These are phyloP conservation scores for Thoracochromis brauschi DNA, from an alignment of 2,113 vertebrate species.

Conservation along the genomic window DNA sequence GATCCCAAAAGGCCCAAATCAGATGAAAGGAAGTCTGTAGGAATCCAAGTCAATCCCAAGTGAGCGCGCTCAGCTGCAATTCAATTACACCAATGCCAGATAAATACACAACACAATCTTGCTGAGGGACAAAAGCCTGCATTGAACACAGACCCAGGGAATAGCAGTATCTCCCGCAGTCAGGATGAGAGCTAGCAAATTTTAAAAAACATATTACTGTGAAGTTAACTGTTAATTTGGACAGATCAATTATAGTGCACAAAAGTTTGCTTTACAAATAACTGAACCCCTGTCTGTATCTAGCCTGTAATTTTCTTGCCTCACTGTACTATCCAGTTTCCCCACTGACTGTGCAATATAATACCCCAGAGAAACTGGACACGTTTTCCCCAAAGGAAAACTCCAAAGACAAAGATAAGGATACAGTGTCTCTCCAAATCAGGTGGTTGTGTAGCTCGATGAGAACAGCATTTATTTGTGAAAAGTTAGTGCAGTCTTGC, in stretches of 20 bases:
- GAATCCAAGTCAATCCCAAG: slow-evolving; percentile 1
- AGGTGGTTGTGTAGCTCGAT: neutral
- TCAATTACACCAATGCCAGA: slow-evolving; percentile 20
- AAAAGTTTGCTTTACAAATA: slow-evolving; percentile 24
- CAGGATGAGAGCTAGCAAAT: neutral
- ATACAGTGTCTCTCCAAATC: neutral
- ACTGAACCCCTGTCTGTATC: slow-evolving; percentile 6
- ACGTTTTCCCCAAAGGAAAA: neutral
- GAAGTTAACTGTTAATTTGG: slow-evolving; percentile 19
- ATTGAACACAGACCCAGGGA: neutral
- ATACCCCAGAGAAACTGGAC: neutral
- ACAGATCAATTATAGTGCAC: slow-evolving; percentile 33
- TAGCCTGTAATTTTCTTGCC: slow-evolving; percentile 40
- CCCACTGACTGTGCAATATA: neutral
- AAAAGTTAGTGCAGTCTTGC: neutral
- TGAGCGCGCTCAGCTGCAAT: neutral
- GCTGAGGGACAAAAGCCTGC: slow-evolving; percentile 1
- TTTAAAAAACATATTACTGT: neutral
- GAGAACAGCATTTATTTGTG: neutral
- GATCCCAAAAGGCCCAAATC: slow-evolving; percentile 2
- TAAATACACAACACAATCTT: slow-evolving; percentile 23
- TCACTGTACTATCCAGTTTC: slow-evolving; percentile 27
- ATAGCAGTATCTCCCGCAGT: neutral
- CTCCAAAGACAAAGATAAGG: neutral
- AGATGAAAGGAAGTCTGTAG: slow-evolving; percentile 2